Percentiles rank a stretch among this genome's conserved stretches.
These are phyloP conservation scores for Catocala nupta DNA, from an alignment of 2,888 invertebrate genomes.

Conservation along the genomic window DNA sequence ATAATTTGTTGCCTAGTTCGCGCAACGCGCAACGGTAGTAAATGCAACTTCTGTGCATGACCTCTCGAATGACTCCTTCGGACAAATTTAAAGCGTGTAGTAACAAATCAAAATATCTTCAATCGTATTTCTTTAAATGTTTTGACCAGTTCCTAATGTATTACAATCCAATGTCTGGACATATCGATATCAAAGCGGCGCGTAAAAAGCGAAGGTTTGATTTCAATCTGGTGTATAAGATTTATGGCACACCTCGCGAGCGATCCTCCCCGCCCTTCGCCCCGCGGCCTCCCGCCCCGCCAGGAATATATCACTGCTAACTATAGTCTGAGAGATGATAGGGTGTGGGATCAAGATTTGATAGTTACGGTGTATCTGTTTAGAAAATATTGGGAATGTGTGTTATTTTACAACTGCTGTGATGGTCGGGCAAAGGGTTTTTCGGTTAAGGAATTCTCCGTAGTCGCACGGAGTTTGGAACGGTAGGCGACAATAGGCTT, in stretches of 20 bases:
- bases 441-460: too few species aligned
- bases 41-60: too few species aligned
- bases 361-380: conserved; percentile 2
- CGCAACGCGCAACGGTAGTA: too few species aligned
- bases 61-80: too few species aligned
- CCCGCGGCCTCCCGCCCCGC: conserved; percentile 53
- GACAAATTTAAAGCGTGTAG: too few species aligned
- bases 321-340: conserved; percentile 47
- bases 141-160: neutral
- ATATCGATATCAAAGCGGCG: conserved; percentile 51
- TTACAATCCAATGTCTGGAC: conserved; percentile 32
- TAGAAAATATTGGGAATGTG: neutral
- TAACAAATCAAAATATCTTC: too few species aligned
- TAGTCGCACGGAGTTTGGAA: too few species aligned
- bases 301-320: conserved; percentile 59
- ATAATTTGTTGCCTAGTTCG: too few species aligned
- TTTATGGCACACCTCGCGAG: conserved; percentile 64
- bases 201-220: conserved; percentile 49
- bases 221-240: conserved; percentile 57
- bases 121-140: neutral
- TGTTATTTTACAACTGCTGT: too few species aligned
- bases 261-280: conserved; percentile 51
- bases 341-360: conserved; percentile 29
- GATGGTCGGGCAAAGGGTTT: too few species aligned
- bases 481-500: too few species aligned